Evolutionary conservation across 2,797 vertebrate species (phyloP).

Genomic region (Odontamblyopus rebecca): DNA sequence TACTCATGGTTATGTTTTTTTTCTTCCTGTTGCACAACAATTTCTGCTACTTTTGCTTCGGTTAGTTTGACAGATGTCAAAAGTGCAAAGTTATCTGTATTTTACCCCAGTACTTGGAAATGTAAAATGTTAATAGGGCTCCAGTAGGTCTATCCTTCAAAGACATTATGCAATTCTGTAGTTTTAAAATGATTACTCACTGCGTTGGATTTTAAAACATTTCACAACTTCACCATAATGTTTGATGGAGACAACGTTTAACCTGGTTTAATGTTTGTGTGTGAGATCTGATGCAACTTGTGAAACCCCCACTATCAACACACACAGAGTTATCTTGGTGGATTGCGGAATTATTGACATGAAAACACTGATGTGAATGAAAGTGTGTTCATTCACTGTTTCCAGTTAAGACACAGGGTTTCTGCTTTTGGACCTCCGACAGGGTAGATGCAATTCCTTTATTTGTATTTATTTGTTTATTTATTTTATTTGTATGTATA

Average conservation of each 20-base stretch:
- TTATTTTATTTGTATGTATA: no score
- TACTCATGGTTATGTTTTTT: background rate
- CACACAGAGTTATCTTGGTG: conserved; percentile 15
- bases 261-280: conserved; percentile 26
- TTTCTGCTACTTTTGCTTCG: background rate
- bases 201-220: conserved; percentile 1
- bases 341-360: background rate
- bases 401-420: background rate
- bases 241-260: background rate
- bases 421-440: background rate
- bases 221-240: background rate
- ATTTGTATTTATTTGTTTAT: no score
- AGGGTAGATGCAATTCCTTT: no score
- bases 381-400: background rate
- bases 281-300: conserved; percentile 61
- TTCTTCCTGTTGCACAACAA: background rate
- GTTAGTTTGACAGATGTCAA: background rate
- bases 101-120: background rate
- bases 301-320: conserved; percentile 67
- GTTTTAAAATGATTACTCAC: background rate
- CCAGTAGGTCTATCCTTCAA: background rate
- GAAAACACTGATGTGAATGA: background rate
- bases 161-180: background rate
- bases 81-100: conserved; percentile 5
- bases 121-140: no score